These are phyloP conservation scores for Thereva nobilitata DNA, from an alignment of 2,888 invertebrate genomes.

Conservation along the genomic window DNA sequence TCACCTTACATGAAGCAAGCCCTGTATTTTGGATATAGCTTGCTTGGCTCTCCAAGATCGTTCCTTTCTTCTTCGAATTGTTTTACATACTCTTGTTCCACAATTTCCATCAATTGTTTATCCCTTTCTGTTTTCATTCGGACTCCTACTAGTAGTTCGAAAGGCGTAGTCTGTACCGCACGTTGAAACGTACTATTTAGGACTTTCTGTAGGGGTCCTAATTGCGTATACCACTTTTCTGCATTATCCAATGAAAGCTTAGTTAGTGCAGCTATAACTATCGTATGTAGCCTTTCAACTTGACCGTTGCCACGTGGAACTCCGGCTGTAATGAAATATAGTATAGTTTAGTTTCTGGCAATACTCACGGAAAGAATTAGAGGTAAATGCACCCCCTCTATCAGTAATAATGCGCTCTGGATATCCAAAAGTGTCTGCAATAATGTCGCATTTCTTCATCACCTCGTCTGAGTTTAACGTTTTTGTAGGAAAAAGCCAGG, in stretches of 20 bases:
- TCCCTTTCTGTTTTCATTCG: not conserved
- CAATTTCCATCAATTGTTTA: not conserved
- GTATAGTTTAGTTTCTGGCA: slow-evolving; percentile 1
- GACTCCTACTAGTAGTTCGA: slow-evolving; percentile 12
- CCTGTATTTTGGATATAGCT: not conserved
- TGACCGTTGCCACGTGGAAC: slow-evolving; percentile 42
- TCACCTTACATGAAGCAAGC: too few species aligned
- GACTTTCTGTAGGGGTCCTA: not conserved
- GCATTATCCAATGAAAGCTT: slow-evolving; percentile 5
- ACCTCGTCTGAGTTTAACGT: slow-evolving; percentile 40
- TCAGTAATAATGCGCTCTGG: slow-evolving; percentile 39
- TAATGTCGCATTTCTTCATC: slow-evolving; percentile 30
- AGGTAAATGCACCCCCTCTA: slow-evolving; percentile 42
- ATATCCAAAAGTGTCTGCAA: slow-evolving; percentile 32
- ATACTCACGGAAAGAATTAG: slow-evolving; percentile 31
- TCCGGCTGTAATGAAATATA: slow-evolving; percentile 40
- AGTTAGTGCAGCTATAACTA: slow-evolving; percentile 37
- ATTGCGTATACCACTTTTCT: slow-evolving; percentile 11
- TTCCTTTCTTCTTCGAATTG: too few species aligned
- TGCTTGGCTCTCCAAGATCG: not conserved
- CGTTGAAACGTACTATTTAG: slow-evolving; percentile 11
- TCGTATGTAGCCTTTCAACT: slow-evolving; percentile 38
- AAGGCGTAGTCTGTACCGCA: slow-evolving; percentile 5
- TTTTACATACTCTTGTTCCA: too few species aligned
- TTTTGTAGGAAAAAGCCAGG: slow-evolving; percentile 41